Conservation (phyloP, 2,113 vertebrate genomes). For the Haplochromis burtoni region DNA sequence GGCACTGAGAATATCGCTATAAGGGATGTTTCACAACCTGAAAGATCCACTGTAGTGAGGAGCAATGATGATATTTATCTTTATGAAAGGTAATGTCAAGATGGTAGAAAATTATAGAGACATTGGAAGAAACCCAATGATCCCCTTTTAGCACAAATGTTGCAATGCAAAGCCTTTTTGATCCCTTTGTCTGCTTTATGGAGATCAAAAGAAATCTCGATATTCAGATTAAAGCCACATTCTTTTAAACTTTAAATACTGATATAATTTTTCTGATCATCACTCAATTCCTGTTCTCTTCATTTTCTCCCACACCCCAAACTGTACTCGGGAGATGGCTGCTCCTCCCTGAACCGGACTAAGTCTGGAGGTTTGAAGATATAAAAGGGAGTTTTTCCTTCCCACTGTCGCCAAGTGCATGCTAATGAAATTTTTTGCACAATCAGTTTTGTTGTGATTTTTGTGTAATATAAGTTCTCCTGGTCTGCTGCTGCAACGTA, state of each 20-base stretch:
- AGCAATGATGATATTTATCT: neutral
- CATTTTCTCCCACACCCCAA: fast-evolving
- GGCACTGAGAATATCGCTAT: neutral
- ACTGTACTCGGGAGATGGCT: fast-evolving
- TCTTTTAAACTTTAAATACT: neutral
- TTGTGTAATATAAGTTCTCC: neutral
- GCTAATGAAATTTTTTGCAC: neutral
- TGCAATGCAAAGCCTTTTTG: neutral
- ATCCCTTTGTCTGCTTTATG: neutral
- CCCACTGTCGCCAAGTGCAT: neutral
- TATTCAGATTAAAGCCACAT: neutral
- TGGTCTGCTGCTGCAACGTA: neutral
- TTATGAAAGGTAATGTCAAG: neutral
- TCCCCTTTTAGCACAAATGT: neutral
- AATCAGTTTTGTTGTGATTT: neutral
- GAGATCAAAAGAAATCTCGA: neutral
- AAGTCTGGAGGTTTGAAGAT: neutral
- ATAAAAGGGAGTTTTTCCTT: neutral
- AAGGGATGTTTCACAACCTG: neutral
- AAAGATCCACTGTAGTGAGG: neutral
- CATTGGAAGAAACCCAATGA: neutral
- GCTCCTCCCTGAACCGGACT: neutral
- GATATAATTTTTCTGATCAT: neutral
- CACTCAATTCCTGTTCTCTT: fast-evolving
- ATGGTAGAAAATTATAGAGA: neutral